Evolutionary conservation across 2,797 vertebrate genomes (phyloP).

Genomic region (Prionace glauca): DNA sequence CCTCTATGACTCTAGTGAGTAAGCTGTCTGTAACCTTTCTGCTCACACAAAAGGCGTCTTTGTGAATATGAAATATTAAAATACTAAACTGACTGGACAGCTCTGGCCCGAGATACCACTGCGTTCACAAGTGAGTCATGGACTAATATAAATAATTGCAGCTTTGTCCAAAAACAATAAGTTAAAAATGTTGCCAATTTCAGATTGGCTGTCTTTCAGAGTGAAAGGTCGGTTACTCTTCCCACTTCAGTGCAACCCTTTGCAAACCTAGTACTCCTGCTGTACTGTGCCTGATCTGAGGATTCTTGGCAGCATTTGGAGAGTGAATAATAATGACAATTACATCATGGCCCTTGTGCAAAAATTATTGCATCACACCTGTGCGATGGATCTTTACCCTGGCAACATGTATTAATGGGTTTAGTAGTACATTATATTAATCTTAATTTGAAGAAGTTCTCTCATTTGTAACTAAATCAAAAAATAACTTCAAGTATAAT

Average conservation of each 20-base stretch:
- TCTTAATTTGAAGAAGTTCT: not conserved
- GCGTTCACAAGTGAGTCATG: conserved; percentile 30
- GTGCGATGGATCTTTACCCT: not conserved
- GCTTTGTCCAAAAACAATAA: conserved; percentile 24
- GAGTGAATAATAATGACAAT: not conserved
- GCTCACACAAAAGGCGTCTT: not conserved
- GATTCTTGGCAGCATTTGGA: not conserved
- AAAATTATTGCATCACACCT: not conserved
- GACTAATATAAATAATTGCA: conserved; percentile 10
- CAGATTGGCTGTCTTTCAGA: not conserved
- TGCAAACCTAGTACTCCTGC: not conserved
- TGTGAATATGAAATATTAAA: conserved; percentile 22
- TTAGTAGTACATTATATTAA: not conserved
- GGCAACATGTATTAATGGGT: not conserved
- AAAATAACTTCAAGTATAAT: not conserved
- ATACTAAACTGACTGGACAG: conserved; percentile 11
- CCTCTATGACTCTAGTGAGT: too few relatives aligned
- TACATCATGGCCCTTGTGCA: not conserved
- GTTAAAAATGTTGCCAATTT: not conserved
- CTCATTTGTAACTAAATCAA: not conserved
- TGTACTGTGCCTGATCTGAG: conserved; percentile 5
- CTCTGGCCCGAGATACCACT: not conserved
- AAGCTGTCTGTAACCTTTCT: conserved; percentile 3
- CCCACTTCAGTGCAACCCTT: conserved; percentile 16
- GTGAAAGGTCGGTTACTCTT: not conserved